phyloP scores from a whole-genome alignment of 1,140 invertebrate species.

The Lepidurus packardi region DNA sequence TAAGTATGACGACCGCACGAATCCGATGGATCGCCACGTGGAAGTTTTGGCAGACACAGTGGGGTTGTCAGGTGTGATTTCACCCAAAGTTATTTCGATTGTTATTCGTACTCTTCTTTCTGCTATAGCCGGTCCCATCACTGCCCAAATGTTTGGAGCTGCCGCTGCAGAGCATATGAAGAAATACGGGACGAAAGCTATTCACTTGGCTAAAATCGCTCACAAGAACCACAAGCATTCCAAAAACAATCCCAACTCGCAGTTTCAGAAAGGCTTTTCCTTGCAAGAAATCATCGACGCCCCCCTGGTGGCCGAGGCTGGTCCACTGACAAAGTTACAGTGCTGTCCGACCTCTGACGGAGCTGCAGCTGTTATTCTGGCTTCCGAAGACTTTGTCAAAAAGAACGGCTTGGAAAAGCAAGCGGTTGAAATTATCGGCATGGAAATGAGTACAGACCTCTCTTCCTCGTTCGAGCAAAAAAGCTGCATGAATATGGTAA shows the following conservation, averaged over 20 bases:
- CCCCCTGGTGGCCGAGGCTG: conserved; percentile 63
- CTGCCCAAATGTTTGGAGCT: conserved; percentile 95
- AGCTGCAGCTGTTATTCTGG: conserved; percentile 82
- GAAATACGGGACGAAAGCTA: conserved; percentile 86
- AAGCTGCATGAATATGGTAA: conserved; percentile 79
- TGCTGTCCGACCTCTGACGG: conserved; percentile 98
- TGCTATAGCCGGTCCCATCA: conserved; percentile 69
- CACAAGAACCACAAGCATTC: conserved; percentile 97
- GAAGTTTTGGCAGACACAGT: conserved; percentile 73
- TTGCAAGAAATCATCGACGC: conserved; percentile 83
- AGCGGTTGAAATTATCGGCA: conserved; percentile 90
- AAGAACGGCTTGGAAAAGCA: conserved; percentile 69
- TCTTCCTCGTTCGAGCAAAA: conserved; percentile 74
- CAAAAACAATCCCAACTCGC: conserved; percentile 90
- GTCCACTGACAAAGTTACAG: conserved; percentile 87
- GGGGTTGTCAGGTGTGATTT: conserved; percentile 46
- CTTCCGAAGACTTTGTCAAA: conserved; percentile 83
- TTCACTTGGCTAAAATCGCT: conserved; percentile 95
- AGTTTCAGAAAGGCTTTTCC: conserved; percentile 83
- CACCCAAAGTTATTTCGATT: not conserved
- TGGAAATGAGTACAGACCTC: conserved; percentile 93
- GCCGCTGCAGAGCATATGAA: conserved; percentile 95
- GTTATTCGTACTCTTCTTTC: not conserved
- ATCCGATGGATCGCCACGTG: conserved; percentile 90
- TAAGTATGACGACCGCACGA: conserved; percentile 79